Base-by-base conservation (phyloP, 2,113 vertebrate genomes). In the Oryzias celebensis region DNA sequence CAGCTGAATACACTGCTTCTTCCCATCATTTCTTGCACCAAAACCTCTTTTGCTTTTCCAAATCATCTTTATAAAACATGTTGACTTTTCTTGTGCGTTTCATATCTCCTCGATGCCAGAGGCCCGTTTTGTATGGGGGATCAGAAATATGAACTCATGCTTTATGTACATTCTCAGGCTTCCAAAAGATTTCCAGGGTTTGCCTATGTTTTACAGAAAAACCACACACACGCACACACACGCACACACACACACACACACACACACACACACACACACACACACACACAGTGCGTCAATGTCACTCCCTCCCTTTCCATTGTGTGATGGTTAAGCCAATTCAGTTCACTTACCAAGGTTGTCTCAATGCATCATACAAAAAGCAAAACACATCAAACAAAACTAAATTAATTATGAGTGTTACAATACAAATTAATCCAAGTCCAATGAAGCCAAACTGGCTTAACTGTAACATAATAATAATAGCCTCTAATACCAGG, bases 51-150 rank as follows among this genome's bases (percentile, higher is more conserved):
- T 17, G 64, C 46, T 77, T 69, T 72, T 71, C 67, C 58, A 71
- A 44, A 80, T 85, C 84, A 87, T 85, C 84, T 85, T 83, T 89
- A 81, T 83, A 87, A 89, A 88, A 85, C 81, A 78, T 85, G 85
- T 86, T 89, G 78, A 89, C 84, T 80, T 66, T 43, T 82, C 58
- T 78, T 48, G 56, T 82, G 67, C 74, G 80, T 78, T 78, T 64
- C 73, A 42, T 51, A 58, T 82, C 59, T 76, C 69, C 68, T 52
- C 68, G 52, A 71, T 57, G 55, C 78, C 18, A 26, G 72, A 71
- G 62, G 44, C 64, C 51, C 58, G 74, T 69, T 59, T 62, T 66
- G 62, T 66, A 64, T 57, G 72, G 22, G 62, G 22, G 22, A 51
- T 36, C 54, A 56, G 49, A 76, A 54, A 69, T 58, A 63, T 66